These are phyloP conservation scores for Danio aesculapii DNA, from an alignment of 2,797 vertebrate genomes.

Conservation along the genomic window DNA sequence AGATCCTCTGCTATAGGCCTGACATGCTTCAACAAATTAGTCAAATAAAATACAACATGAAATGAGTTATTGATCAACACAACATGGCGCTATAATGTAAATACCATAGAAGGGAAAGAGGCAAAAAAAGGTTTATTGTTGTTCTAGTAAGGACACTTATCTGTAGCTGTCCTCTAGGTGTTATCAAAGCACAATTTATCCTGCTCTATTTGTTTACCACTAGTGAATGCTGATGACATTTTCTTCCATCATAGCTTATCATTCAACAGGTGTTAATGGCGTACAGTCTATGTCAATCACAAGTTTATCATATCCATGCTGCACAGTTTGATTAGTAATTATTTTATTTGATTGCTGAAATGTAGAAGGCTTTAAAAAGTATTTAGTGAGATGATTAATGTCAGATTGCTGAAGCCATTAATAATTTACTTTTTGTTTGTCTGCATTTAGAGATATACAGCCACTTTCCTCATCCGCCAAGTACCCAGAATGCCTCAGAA, in stretches of 20 bases:
- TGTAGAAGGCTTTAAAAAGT: not conserved
- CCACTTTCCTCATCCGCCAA: slow-evolving; percentile 30
- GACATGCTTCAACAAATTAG: not conserved
- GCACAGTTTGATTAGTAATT: not conserved
- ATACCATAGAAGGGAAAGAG: not conserved
- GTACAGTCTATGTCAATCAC: not conserved
- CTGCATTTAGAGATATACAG: slow-evolving; percentile 27
- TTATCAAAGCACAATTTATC: not conserved
- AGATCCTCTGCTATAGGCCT: not conserved
- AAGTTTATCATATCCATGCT: not conserved
- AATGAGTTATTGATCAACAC: not conserved
- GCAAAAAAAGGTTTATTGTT: not conserved
- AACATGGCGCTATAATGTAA: not conserved
- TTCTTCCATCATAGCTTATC: not conserved
- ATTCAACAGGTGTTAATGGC: not conserved
- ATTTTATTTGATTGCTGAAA: not conserved
- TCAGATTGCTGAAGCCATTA: not conserved
- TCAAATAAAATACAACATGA: not conserved
- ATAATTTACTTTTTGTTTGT: not conserved
- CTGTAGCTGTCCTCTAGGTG: not conserved
- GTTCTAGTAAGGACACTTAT: not conserved
- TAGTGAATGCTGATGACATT: not conserved
- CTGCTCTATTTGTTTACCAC: not conserved
- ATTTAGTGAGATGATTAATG: not conserved
- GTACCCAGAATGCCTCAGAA: slow-evolving; percentile 48